Base-by-base conservation (phyloP, 2,888 invertebrate species). In the Eucera pruinosa region DNA sequence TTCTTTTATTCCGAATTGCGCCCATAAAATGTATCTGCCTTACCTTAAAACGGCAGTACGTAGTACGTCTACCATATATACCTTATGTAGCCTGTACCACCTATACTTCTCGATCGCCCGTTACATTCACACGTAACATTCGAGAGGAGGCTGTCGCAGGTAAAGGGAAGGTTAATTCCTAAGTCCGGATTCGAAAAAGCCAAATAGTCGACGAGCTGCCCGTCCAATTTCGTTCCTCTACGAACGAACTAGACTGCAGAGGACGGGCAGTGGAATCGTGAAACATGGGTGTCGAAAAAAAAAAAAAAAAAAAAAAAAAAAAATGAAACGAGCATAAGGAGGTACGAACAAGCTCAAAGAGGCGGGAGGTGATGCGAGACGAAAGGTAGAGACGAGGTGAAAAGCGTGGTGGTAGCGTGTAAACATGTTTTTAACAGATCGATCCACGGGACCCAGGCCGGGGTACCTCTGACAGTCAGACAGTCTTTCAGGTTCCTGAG, bases 391-490 rank as follows among this genome's bases (percentile, higher is more conserved):
- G 80, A 79, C 78, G 73, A 78, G 61, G 73, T 61, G 73, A 72
- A 72, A 78, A 77, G 58, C 74, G 62, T 27, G 62, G 62, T 75
- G 75, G 77, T 89, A 89, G 89, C 89, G 89, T 90, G 89, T 89
- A 89, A 90, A 90, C 89, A 89, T 85, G 89, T 89, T 90, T 89
- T 89, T 89, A 90, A 89, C 87, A 88, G 86, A 89, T 89, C 89
- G 89, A 88, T 89, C 83, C 86, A 83, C 61, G 79, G 60, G 67
- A 52, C 60, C 71, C 55, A 52, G 41, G 60, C 61, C 65, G 15
- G 25, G 36, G 66, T 60, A 67, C 73, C 67, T 57, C 85, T 75
- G 82, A 85, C 82, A 87, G 86, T 84, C 86, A 84, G 86, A 84
- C 88, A 85, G 86, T 86, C 82, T 86, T 80, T 85, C 78, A 65